Evolutionary conservation across 1,140 invertebrate species (phyloP).

Genomic region (Drosophila ambigua): DNA sequence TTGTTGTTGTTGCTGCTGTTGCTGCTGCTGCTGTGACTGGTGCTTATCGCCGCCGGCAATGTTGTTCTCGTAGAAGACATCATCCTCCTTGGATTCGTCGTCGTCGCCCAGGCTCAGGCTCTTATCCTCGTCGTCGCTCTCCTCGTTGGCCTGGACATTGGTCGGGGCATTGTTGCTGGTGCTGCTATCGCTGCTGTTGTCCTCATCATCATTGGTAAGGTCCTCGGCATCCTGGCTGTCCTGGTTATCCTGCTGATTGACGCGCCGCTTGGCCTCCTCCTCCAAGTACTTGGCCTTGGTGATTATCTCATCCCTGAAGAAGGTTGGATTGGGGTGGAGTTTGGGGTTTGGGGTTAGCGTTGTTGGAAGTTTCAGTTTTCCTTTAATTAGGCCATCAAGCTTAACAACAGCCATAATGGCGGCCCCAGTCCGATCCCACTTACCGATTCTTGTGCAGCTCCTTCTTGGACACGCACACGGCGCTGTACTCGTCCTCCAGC

Average conservation of each 20-base stretch:
- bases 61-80: constrained; percentile 89
- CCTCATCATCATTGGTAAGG: constrained; percentile 78
- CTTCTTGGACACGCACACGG: constrained; percentile 94
- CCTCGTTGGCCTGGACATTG: constrained; percentile 75
- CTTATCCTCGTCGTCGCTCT: constrained; percentile 75
- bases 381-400: constrained; percentile 71
- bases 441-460: constrained; percentile 93
- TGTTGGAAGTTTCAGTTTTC: constrained; percentile 55
- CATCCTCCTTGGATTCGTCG: constrained; percentile 87
- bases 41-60: constrained; percentile 76
- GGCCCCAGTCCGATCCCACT: constrained; percentile 6
- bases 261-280: constrained; percentile 84
- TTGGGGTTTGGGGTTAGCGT: constrained; percentile 8
- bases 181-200: constrained; percentile 65
- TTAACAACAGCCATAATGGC: constrained; percentile 11
- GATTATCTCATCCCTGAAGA: constrained; percentile 87
- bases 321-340: constrained; percentile 19
- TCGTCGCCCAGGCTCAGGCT: constrained; percentile 76
- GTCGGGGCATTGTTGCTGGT: constrained; percentile 61
- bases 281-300: constrained; percentile 87
- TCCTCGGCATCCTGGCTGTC: constrained; percentile 74
- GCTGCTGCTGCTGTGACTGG: constrained; percentile 48
- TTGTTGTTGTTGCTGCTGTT: constrained; percentile 45
- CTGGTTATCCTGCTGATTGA: constrained; percentile 75
- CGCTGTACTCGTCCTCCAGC: constrained; percentile 92